Percentiles rank a stretch among this genome's conserved stretches.
phyloP scores from a whole-genome alignment of 2,797 vertebrate species.

The Cuculus canorus region DNA sequence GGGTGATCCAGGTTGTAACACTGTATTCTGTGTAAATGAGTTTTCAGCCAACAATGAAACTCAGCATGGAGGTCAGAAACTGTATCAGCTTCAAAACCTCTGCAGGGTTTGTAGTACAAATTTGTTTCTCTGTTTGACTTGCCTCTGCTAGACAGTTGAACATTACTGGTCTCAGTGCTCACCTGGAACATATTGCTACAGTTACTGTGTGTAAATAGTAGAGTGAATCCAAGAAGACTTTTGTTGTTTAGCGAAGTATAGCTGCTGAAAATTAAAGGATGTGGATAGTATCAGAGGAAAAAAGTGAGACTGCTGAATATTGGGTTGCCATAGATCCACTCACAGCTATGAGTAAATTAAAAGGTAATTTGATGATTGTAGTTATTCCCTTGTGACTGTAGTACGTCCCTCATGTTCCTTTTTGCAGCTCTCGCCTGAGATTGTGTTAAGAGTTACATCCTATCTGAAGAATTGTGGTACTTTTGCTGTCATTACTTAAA shows the following conservation, averaged over 20 bases:
- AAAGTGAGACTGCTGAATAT: background rate
- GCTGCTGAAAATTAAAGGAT: background rate
- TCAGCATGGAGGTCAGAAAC: background rate
- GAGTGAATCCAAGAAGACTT: background rate
- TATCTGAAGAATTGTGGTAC: background rate
- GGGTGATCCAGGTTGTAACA: background rate
- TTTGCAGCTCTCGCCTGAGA: background rate
- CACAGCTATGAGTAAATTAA: background rate
- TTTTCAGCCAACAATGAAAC: background rate
- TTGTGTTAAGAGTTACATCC: background rate
- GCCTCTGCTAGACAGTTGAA: background rate
- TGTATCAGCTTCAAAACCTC: background rate
- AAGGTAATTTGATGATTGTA: background rate
- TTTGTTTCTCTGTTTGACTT: background rate
- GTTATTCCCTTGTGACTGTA: background rate
- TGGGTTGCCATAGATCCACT: background rate
- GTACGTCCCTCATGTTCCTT: background rate
- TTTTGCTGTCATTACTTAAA: background rate
- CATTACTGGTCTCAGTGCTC: background rate
- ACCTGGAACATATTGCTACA: background rate
- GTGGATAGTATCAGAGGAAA: background rate
- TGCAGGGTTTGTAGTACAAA: background rate
- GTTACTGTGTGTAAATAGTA: background rate
- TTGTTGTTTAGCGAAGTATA: background rate
- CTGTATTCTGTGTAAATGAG: slow-evolving; percentile 5